Evolutionary conservation across 1,140 invertebrate genomes (phyloP).

Genomic region (Drosophila pectinifera): DNA sequence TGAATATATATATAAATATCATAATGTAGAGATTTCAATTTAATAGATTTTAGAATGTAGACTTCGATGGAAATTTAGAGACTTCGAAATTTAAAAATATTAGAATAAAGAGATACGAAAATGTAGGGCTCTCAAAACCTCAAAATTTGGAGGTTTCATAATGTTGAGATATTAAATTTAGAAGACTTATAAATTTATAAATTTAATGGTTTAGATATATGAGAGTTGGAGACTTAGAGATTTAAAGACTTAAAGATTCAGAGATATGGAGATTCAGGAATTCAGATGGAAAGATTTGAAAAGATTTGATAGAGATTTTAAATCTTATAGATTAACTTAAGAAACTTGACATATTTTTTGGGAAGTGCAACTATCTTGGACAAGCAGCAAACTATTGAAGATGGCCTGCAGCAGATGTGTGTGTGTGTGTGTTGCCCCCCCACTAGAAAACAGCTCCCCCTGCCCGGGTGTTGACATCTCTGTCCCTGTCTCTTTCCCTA

Average conservation of each 20-base stretch:
- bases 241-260: neutral
- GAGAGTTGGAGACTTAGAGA: neutral
- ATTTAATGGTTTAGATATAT: too few relatives aligned
- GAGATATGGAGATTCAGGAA: neutral
- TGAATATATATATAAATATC: neutral
- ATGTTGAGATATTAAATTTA: too few relatives aligned
- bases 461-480: constrained; percentile 65
- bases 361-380: constrained; percentile 33
- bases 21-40: neutral
- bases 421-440: too few relatives aligned
- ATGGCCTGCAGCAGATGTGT: constrained; percentile 54
- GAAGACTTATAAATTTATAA: too few relatives aligned
- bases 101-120: too few relatives aligned
- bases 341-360: too few relatives aligned
- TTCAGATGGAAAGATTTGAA: neutral
- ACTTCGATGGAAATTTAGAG: too few relatives aligned
- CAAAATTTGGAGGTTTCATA: neutral
- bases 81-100: neutral
- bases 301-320: neutral
- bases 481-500: constrained; percentile 25
- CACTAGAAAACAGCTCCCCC: too few relatives aligned
- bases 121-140: too few relatives aligned
- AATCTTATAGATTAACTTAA: too few relatives aligned
- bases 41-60: too few relatives aligned
- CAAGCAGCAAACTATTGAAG: constrained; percentile 53